Base-by-base conservation (phyloP, 1,140 invertebrate species). In the Aphidius ervi region DNA sequence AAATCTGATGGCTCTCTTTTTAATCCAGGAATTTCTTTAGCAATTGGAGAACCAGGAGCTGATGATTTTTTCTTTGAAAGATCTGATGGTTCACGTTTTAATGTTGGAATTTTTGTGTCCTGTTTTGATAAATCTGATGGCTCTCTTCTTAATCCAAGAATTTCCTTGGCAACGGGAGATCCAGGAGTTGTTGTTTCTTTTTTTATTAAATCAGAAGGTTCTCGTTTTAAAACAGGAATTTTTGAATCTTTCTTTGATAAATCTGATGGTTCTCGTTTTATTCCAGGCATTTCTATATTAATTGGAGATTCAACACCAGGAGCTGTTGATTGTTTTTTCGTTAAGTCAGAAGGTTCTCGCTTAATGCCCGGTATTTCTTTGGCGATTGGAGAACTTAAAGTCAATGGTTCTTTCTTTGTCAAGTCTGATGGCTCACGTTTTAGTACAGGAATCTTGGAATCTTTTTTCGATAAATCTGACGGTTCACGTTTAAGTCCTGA, bases 381-480 rank as follows among this genome's bases (percentile, higher is more conserved):
- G 23, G 4, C 4, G 1, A 31, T 31, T 31, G 23, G 23, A 31
- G 23, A 31, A 31, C 23, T 4, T 1, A 31, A 2, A 31, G 23
- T 41, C 23, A 31, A 40, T 53, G 9, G n/a, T 31, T 3, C 10
- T 10, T 43, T 31, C 9, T 62, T 50, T 45, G 48, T 43, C 16
- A 55, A 2, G 47, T 53, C 47, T 16, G 53, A 54, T 46, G 39
- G 7, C 45, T 60, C 41, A 16, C 41, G 9, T 43, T 31, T n/a
- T 10, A 5, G 10, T 31, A 6, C 9, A 8, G 16, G 5, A 6
- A n/a, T 53, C 10, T n/a, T 48, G 7, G 23, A 9, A 8, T 50
- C 37, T 63, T 55, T 9, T n/a, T 62, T 50, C 43, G 48, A 52
- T 42, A 54, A n/a, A 54, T 16, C 16, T n/a, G n/a, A n/a, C n/a